A percentile compares a stretch with the other conserved stretches of the same genome.
phyloP scores from a whole-genome alignment of 2,797 vertebrate genomes.

The Kryptopterus vitreolus region DNA sequence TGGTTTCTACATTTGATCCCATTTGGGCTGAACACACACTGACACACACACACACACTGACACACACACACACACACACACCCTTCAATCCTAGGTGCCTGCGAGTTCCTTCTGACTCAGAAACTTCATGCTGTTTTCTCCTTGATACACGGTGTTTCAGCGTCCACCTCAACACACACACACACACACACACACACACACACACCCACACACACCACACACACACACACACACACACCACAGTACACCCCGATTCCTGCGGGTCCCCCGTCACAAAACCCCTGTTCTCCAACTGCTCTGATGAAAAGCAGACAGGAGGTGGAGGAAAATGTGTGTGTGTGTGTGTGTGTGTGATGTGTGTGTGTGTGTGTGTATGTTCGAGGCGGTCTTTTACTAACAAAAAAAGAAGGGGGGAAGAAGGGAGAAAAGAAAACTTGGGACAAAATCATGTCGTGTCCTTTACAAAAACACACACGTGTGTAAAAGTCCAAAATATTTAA shows the following conservation, averaged over 20 bases:
- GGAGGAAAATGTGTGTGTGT: constrained; percentile 69
- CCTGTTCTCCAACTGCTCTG: constrained; percentile 7
- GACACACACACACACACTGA: constrained; percentile 2
- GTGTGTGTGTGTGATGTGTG: constrained; percentile 29
- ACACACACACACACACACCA: too few relatives aligned
- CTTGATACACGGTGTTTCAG: not conserved
- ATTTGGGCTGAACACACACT: not conserved
- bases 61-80: not conserved
- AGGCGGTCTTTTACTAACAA: constrained; percentile 80
- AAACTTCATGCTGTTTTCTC: not conserved
- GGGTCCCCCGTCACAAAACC: too few relatives aligned
- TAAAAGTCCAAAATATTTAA: constrained; percentile 1
- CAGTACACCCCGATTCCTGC: too few relatives aligned
- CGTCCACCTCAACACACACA: not conserved
- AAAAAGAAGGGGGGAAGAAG: constrained; percentile 61
- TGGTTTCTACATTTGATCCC: not conserved
- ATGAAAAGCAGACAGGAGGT: constrained; percentile 64
- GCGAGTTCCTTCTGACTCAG: not conserved
- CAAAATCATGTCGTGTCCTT: constrained; percentile 29
- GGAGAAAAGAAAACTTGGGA: constrained; percentile 58
- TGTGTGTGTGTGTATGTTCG: constrained; percentile 67
- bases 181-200: too few relatives aligned
- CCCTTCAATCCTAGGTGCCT: not conserved
- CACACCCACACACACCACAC: too few relatives aligned
- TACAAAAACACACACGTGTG: not conserved